Conservation (phyloP, 1,140 invertebrate species). For the Acromyrmex echinatior region DNA sequence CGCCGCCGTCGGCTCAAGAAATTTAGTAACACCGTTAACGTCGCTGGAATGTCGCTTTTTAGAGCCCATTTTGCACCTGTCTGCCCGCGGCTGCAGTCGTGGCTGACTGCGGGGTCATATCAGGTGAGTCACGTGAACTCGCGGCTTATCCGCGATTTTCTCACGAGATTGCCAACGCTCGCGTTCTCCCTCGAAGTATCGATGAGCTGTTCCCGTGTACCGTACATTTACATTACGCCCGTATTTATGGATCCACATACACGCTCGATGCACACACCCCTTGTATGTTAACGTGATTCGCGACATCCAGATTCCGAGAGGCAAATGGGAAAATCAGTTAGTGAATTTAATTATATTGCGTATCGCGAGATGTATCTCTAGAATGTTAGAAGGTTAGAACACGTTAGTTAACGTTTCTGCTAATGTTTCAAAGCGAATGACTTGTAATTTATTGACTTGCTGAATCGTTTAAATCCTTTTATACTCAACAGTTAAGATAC, state of each 20-base stretch:
- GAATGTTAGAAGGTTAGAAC: neutral
- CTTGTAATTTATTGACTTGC: neutral
- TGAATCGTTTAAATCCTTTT: neutral
- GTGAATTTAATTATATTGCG: slow-evolving; percentile 15
- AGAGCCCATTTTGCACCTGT: slow-evolving; percentile 59
- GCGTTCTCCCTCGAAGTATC: slow-evolving; percentile 39
- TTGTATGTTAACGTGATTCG: slow-evolving; percentile 41
- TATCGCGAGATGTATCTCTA: neutral
- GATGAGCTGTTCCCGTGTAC: slow-evolving; percentile 43
- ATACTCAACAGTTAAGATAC: neutral
- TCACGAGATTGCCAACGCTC: slow-evolving; percentile 55
- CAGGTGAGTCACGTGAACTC: slow-evolving; percentile 56
- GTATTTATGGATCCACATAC: slow-evolving; percentile 42
- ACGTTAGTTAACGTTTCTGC: slow-evolving; percentile 3
- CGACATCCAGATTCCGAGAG: slow-evolving; percentile 35
- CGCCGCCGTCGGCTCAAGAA: slow-evolving; percentile 46
- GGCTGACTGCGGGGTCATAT: slow-evolving; percentile 49
- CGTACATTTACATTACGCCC: slow-evolving; percentile 6
- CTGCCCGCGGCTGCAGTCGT: slow-evolving; percentile 41
- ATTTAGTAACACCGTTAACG: slow-evolving; percentile 61
- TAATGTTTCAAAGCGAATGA: neutral
- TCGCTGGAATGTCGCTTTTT: slow-evolving; percentile 58
- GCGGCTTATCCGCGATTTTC: slow-evolving; percentile 57
- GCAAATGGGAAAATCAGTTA: slow-evolving; percentile 10
- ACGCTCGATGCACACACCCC: slow-evolving; percentile 39